A percentile compares a stretch with the other conserved stretches of the same genome.
These are phyloP conservation scores for Eira barbara DNA, from an alignment of 2,113 vertebrate genomes.

Conservation along the genomic window DNA sequence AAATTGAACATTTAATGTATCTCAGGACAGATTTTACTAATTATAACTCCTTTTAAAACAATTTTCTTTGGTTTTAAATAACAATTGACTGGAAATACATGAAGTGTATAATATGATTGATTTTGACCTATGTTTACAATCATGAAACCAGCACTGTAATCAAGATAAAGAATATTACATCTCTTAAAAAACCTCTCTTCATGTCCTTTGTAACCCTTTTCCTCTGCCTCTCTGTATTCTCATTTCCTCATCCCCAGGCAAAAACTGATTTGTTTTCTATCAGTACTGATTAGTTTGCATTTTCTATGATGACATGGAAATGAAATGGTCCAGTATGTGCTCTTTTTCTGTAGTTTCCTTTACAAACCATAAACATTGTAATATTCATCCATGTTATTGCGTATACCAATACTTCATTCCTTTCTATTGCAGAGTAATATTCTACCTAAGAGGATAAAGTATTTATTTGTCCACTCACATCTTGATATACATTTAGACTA, in stretches of 20 bases:
- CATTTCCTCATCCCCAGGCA: neutral
- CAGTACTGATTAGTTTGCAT: neutral
- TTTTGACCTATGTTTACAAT: neutral
- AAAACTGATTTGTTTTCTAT: neutral
- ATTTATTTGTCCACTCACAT: neutral
- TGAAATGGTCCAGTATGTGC: neutral
- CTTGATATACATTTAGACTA: neutral
- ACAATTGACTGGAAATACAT: neutral
- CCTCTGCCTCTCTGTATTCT: neutral
- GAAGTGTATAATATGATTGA: neutral
- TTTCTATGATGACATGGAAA: neutral
- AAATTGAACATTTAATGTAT: neutral
- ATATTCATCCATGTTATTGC: neutral
- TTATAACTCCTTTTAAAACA: neutral
- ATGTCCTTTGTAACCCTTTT: neutral
- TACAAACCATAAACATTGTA: neutral
- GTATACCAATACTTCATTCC: neutral
- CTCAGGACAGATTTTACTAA: neutral
- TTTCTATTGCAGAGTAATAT: neutral
- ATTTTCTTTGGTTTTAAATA: neutral
- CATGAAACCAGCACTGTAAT: neutral
- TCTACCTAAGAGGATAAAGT: neutral
- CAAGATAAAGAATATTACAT: neutral
- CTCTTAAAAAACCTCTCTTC: neutral
- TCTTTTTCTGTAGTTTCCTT: neutral